Conservation (phyloP, 2,113 vertebrate genomes). For the Pomatorhinus ruficollis region DNA sequence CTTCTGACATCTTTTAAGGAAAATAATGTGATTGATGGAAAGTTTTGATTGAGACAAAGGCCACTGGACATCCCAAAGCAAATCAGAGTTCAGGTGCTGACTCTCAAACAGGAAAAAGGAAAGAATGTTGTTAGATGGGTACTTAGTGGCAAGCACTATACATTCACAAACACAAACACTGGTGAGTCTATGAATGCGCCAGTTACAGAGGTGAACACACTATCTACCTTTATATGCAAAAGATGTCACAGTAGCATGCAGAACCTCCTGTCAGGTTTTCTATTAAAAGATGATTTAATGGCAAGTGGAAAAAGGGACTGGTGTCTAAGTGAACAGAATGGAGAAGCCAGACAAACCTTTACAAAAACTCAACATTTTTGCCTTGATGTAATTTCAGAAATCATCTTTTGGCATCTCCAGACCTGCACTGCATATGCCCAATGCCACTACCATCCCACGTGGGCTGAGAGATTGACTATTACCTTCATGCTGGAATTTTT, state of each 20-base stretch:
- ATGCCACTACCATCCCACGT: neutral
- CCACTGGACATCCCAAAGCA: neutral
- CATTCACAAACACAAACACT: neutral
- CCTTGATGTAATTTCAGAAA: neutral
- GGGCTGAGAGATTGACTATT: neutral
- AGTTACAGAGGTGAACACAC: neutral
- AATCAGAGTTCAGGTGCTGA: neutral
- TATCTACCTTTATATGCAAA: neutral
- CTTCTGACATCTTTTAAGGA: neutral
- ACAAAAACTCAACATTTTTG: neutral
- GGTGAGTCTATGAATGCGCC: rapidly evolving
- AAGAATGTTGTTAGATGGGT: neutral
- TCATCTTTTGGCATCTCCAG: neutral
- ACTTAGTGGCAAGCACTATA: neutral
- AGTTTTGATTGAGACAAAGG: neutral
- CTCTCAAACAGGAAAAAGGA: neutral
- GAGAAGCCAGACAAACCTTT: neutral
- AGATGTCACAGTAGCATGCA: neutral
- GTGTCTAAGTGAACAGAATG: neutral
- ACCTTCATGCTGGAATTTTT: neutral
- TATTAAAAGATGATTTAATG: neutral
- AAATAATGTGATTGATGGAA: neutral
- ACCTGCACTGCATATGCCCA: neutral
- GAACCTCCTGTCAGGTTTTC: neutral
- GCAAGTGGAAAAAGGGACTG: neutral